Conservation (phyloP, 2,113 vertebrate genomes). For the western clawed frog (Xenopus tropicalis) region DNA sequence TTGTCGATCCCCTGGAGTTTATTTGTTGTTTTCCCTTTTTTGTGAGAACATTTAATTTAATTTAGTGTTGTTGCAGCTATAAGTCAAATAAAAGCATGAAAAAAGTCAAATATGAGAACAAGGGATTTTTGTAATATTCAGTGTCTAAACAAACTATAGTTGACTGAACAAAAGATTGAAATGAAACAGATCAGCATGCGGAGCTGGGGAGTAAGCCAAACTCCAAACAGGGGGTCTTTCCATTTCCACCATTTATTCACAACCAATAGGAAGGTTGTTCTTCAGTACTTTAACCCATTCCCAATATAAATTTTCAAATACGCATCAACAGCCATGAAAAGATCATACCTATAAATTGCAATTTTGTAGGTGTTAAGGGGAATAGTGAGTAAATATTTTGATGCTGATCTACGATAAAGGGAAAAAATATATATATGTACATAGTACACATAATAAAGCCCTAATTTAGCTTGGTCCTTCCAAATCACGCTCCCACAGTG, state of each 20-base stretch:
- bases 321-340: too few relatives aligned
- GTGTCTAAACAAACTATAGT: conserved; percentile 18
- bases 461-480: too few relatives aligned
- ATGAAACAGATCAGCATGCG: conserved; percentile 26
- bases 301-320: neutral
- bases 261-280: neutral
- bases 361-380: too few relatives aligned
- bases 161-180: conserved; percentile 11
- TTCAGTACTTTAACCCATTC: neutral
- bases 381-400: too few relatives aligned
- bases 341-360: too few relatives aligned
- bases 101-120: neutral
- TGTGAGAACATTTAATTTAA: too few relatives aligned
- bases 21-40: too few relatives aligned
- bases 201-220: conserved; percentile 17
- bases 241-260: neutral
- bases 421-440: too few relatives aligned
- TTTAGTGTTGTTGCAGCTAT: neutral
- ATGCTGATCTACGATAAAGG: too few relatives aligned
- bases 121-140: conserved; percentile 7
- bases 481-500: conserved; percentile 16
- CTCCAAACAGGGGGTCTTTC: neutral
- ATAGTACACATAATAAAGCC: too few relatives aligned
- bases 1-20: neutral
- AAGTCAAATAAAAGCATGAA: conserved; percentile 10